Percentiles rank a stretch among this genome's conserved stretches.
Evolutionary conservation across 2,888 invertebrate genomes (phyloP).

Genomic region (Balanococcus diminutus): DNA sequence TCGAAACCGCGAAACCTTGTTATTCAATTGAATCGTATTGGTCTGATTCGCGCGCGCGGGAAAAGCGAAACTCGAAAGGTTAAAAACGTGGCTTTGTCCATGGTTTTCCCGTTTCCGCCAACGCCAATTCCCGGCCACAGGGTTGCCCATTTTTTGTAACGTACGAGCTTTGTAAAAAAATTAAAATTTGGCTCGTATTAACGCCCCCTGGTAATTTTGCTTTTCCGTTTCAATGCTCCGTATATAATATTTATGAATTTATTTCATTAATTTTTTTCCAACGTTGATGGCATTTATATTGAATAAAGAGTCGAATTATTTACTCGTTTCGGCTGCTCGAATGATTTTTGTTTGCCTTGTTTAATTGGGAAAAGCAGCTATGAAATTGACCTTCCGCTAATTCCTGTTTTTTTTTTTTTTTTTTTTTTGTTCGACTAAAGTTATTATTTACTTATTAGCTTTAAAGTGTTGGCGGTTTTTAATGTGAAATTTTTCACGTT

Average conservation of each 20-base stretch:
- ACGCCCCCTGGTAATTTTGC: not conserved
- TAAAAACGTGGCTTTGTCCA: not conserved
- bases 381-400: not conserved
- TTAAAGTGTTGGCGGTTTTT: too few relatives aligned
- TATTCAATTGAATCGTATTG: not conserved
- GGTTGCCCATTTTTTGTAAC: not conserved
- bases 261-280: not conserved
- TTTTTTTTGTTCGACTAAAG: too few relatives aligned
- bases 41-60: not conserved
- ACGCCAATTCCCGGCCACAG: not conserved
- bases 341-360: too few relatives aligned
- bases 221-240: not conserved
- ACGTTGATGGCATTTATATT: not conserved
- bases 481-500: too few relatives aligned
- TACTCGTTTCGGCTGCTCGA: not conserved
- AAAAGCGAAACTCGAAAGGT: conserved; percentile 10
- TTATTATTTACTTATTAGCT: too few relatives aligned
- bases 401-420: not conserved
- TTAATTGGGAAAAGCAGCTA: not conserved
- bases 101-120: too few relatives aligned
- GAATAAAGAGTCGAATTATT: not conserved
- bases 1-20: not conserved
- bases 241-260: not conserved
- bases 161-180: not conserved
- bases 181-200: not conserved